Conservation (phyloP, 2,888 invertebrate species). For the Tetragonisca angustula region DNA sequence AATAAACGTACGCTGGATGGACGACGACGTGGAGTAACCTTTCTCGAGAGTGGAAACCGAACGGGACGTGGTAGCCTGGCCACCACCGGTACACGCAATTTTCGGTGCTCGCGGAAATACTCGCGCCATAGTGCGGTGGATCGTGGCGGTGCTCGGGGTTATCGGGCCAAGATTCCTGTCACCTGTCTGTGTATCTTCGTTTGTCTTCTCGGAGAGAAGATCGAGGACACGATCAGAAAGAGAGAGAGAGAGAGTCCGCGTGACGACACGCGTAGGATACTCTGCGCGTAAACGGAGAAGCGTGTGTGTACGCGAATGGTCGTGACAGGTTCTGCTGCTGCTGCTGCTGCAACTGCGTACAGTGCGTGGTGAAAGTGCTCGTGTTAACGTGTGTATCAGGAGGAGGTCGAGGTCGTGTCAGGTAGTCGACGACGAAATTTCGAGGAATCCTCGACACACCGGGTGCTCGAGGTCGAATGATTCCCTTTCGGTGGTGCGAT, state of each 20-base stretch:
- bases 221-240: no score
- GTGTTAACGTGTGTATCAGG: conserved; percentile 53
- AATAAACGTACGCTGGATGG: conserved; percentile 75
- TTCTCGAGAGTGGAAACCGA: conserved; percentile 17
- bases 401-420: conserved; percentile 69
- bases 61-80: conserved; percentile 7
- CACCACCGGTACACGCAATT: background rate
- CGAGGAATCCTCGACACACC: background rate
- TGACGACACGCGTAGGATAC: background rate
- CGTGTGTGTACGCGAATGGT: conserved; percentile 2
- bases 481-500: background rate
- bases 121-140: conserved; percentile 42
- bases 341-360: background rate
- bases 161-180: background rate
- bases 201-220: no score
- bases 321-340: background rate
- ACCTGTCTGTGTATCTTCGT: no score
- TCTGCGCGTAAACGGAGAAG: background rate
- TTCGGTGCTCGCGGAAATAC: background rate
- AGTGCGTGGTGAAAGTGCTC: conserved; percentile 63
- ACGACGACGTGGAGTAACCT: conserved; percentile 61
- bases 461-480: background rate
- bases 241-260: background rate
- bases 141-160: background rate
- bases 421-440: conserved; percentile 4